These are phyloP conservation scores for Astreopora myriophthalma DNA, from an alignment of 64 coral and sea anemone genomes.

Conservation along the genomic window DNA sequence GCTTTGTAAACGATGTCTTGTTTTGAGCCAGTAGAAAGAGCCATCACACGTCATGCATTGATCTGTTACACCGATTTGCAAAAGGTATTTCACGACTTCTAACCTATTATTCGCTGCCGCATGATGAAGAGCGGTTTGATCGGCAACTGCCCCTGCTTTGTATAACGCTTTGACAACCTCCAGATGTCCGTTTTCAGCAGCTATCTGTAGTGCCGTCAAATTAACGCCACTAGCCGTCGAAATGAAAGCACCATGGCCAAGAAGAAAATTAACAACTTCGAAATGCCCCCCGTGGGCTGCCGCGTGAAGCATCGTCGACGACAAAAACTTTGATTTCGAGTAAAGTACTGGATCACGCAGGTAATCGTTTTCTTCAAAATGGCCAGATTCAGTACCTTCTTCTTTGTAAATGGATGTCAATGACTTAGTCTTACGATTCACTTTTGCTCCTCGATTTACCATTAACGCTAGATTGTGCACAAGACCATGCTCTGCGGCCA, in stretches of 20 bases:
- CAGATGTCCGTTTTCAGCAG: conserved; percentile 32
- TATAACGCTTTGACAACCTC: neutral
- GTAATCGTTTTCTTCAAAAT: neutral
- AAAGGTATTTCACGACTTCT: conserved; percentile 21
- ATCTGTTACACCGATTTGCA: neutral
- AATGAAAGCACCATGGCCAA: neutral
- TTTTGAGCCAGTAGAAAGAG: conserved; percentile 17
- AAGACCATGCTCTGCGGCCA: conserved; percentile 40
- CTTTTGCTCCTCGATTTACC: conserved; percentile 36
- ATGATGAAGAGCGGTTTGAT: conserved; percentile 51
- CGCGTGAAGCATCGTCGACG: conserved; percentile 12
- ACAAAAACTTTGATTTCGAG: neutral
- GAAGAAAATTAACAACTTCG: conserved; percentile 8
- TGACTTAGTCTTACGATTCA: conserved; percentile 27
- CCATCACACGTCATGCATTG: conserved; percentile 34
- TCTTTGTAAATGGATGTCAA: neutral
- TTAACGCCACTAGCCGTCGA: neutral
- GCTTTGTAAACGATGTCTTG: neutral
- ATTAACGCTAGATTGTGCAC: conserved; percentile 38
- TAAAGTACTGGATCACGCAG: neutral
- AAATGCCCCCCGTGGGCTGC: neutral
- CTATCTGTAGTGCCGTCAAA: conserved; percentile 27
- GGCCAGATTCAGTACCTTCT: neutral
- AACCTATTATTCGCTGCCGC: conserved; percentile 12
- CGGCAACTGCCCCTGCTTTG: neutral